phyloP scores from a whole-genome alignment of 2,797 vertebrate species.

The Cirrhinus molitorella region DNA sequence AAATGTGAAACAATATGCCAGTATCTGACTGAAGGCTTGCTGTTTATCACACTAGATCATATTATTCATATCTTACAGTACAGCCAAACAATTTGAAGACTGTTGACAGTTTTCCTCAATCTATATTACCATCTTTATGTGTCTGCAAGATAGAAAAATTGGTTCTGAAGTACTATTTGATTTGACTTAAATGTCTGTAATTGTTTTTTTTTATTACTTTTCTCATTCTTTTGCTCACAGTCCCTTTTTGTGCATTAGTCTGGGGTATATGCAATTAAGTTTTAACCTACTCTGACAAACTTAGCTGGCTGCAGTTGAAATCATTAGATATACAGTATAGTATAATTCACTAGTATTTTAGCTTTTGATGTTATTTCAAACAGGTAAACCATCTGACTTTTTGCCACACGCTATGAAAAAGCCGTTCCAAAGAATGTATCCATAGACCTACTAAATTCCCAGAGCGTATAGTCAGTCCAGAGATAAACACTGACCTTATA shows the following conservation, averaged over 20 bases:
- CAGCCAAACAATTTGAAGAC: constrained; percentile 10
- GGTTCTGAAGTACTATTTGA: constrained; percentile 63
- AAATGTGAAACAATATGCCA: constrained; percentile 34
- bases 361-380: not conserved
- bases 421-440: not conserved
- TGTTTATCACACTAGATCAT: constrained; percentile 62
- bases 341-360: not conserved
- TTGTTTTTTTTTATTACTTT: not conserved
- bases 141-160: constrained; percentile 67
- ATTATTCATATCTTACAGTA: constrained; percentile 49
- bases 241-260: not conserved
- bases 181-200: constrained; percentile 31
- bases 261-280: not conserved
- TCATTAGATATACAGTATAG: not conserved
- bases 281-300: not conserved
- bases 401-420: not conserved
- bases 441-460: not conserved
- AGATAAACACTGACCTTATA: not conserved
- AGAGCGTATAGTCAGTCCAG: not conserved
- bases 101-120: not conserved
- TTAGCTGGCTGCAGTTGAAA: not conserved
- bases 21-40: constrained; percentile 51
- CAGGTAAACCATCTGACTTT: not conserved
- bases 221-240: constrained; percentile 39
- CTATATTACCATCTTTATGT: constrained; percentile 61